Evolutionary conservation across 2,113 vertebrate genomes (phyloP).

Genomic region (Mesocricetus auratus): DNA sequence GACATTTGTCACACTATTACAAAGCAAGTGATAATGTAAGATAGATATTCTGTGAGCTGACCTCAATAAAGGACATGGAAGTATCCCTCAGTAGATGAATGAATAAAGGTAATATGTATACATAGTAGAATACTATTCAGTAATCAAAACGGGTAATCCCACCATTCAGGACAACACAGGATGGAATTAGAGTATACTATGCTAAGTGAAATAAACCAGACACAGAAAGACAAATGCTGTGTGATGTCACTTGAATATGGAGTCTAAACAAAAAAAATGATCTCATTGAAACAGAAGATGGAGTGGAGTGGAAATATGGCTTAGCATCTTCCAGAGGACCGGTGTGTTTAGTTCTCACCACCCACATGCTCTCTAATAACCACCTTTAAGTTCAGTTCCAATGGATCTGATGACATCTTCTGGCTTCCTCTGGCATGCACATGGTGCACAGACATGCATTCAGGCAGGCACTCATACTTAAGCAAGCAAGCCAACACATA

Average conservation of each 20-base stretch:
- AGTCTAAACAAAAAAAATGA: background rate
- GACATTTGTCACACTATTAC: background rate
- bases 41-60: background rate
- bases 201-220: background rate
- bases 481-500: background rate
- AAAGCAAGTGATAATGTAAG: background rate
- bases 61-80: background rate
- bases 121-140: background rate
- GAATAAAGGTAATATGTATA: background rate
- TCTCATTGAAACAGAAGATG: background rate
- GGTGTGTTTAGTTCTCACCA: background rate
- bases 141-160: background rate
- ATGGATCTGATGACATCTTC: background rate
- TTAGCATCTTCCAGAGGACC: too few species aligned
- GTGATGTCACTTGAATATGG: background rate
- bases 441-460: background rate
- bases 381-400: background rate
- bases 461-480: background rate
- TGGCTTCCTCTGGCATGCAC: background rate
- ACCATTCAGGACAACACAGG: background rate
- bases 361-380: background rate
- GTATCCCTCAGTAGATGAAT: background rate
- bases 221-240: background rate
- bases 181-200: background rate
- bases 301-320: background rate